These are phyloP conservation scores for Diuraphis noxia DNA, from an alignment of 1,140 invertebrate genomes.

Conservation along the genomic window DNA sequence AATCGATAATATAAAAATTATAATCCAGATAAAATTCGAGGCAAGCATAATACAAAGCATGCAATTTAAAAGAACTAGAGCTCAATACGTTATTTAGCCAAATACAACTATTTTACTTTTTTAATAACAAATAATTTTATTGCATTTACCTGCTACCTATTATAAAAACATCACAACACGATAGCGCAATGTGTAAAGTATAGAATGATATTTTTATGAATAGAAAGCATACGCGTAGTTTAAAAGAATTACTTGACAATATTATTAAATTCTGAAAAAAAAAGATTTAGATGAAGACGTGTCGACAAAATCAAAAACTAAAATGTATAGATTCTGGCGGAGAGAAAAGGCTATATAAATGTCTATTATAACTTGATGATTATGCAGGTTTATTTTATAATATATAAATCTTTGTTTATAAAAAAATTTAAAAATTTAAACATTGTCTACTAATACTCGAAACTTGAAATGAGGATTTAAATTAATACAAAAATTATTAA, in stretches of 20 bases:
- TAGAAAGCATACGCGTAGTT: too few species aligned
- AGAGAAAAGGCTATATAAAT: neutral
- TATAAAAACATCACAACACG: neutral
- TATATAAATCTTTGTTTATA: too few species aligned
- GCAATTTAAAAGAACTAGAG: neutral
- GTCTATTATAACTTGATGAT: neutral
- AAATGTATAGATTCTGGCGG: neutral
- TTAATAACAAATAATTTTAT: neutral
- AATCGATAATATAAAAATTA: neutral
- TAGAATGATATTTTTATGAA: too few species aligned
- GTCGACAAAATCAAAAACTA: neutral
- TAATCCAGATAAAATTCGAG: neutral
- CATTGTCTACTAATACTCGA: neutral
- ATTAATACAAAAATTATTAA: neutral
- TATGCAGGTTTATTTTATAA: too few species aligned
- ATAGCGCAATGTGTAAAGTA: too few species aligned
- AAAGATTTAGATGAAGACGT: neutral
- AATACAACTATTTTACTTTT: neutral
- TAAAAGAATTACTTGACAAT: too few species aligned
- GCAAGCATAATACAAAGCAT: neutral
- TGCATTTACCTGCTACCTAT: neutral
- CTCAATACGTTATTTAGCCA: neutral
- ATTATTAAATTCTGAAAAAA: too few species aligned
- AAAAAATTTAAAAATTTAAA: neutral
- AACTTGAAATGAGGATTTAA: neutral